Percentiles rank a stretch among this genome's conserved stretches.
Evolutionary conservation across 2,888 invertebrate species (phyloP).

Genomic region (Zeuzera pyrina): DNA sequence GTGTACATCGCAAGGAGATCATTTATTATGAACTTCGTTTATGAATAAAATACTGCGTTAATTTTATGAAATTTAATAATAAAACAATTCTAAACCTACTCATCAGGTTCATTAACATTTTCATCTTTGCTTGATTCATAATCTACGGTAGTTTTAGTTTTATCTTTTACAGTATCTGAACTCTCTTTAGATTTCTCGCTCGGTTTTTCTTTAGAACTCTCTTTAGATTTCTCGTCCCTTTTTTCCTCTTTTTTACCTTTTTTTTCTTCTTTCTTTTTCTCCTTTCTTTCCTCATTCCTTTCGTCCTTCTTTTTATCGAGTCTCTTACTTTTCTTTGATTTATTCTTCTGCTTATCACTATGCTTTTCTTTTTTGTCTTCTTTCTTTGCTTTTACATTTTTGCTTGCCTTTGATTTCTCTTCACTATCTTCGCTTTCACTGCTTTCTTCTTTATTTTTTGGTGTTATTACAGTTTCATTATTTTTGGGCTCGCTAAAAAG

Average conservation of each 20-base stretch:
- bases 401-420: too few relatives aligned
- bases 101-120: constrained; percentile 51
- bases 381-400: constrained; percentile 7
- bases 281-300: constrained; percentile 8
- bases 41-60: too few relatives aligned
- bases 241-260: constrained; percentile 6
- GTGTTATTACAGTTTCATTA: not conserved
- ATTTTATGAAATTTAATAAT: too few relatives aligned
- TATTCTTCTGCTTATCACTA: constrained; percentile 10
- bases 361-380: constrained; percentile 10
- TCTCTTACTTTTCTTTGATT: constrained; percentile 4
- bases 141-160: constrained; percentile 29
- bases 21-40: too few relatives aligned
- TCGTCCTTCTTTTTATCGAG: constrained; percentile 1
- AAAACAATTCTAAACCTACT: constrained; percentile 17
- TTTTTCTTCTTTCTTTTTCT: constrained; percentile 3
- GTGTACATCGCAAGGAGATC: too few relatives aligned
- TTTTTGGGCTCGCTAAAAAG: too few relatives aligned
- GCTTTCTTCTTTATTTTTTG: not conserved
- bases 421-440: too few relatives aligned
- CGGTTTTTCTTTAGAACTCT: constrained; percentile 8
- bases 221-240: constrained; percentile 16
- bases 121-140: constrained; percentile 59
- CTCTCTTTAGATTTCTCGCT: not conserved
- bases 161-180: too few relatives aligned